Base-by-base conservation (phyloP, 2,888 invertebrate species). In the Megalurothrips usitatus region DNA sequence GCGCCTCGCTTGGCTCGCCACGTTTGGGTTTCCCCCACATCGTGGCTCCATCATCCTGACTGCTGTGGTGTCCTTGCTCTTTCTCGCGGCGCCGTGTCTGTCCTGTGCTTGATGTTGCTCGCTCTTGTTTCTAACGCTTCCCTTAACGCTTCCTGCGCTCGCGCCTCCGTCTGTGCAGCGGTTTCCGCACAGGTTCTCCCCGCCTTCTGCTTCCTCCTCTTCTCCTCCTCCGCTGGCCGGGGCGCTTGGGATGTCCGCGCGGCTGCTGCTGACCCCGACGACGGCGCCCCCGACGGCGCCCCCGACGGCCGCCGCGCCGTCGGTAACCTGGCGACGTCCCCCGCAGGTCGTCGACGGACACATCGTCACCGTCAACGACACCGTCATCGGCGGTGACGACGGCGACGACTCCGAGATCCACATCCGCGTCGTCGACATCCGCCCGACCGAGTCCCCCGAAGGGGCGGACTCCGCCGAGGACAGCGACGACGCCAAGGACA, bases 251-350 rank as follows among this genome's bases (percentile, higher is more conserved):
- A 17, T 17, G 23, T 23, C 68, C 68, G 26, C 68, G 68, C 23
- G 26, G 26, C 26, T 26, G 68, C 68, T 75, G 68, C 17, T 58
- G 68, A 8, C 68, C 26, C 68, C 68, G 26, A n/a, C 23, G 68
- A 2, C 9, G 14, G 1, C 52, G 52, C 14, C 9, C 52, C 17
- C 14, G 58, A n/a, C 14, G 19, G 14, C 52, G 10, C 1, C 26
- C 68, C 12, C 68, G 26, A 6, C 14, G 52, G 58, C 58, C 58
- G 19, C 58, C 58, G 58, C 58, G 19, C 19, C 58, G 14, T 75
- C 68, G 68, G 68, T 75, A 75, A 75, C 68, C 68, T 75, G 68
- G 68, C 68, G 68, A 23, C 68, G 68, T 26, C 23, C 23, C 23
- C 68, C 68, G 68, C 68, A 75, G 68, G 68, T 75, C 26, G 26